Evolutionary conservation across 2,888 invertebrate genomes (phyloP).

Genomic region (Arrhopalites spinosus): DNA sequence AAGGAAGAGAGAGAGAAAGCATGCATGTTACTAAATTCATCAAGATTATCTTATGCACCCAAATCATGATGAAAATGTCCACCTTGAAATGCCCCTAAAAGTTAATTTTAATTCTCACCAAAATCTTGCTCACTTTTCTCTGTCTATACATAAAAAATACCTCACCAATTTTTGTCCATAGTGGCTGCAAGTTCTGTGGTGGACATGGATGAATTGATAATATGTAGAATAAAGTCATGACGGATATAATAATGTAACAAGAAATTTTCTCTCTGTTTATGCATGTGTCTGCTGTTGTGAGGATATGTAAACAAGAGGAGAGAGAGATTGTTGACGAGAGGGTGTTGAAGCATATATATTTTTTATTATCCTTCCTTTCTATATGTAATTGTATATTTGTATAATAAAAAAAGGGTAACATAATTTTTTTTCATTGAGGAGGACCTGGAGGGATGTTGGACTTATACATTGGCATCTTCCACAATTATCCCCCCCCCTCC

Average conservation of each 20-base stretch:
- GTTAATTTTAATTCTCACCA: not conserved
- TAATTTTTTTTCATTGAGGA: not conserved
- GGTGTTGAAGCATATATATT: conserved; percentile 6
- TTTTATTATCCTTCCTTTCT: not conserved
- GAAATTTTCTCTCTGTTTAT: not conserved
- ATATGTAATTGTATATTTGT: not conserved
- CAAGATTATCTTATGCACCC: not conserved
- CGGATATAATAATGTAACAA: not conserved
- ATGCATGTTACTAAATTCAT: no score
- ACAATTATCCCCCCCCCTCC: not conserved
- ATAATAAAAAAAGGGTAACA: not conserved
- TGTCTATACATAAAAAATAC: no score
- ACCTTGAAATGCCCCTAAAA: not conserved
- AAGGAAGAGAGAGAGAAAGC: not conserved
- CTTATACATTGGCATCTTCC: no score
- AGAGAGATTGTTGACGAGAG: conserved; percentile 13
- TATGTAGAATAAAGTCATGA: no score
- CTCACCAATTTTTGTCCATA: no score
- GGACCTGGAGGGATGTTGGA: not conserved
- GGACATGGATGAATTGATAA: no score
- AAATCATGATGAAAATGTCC: not conserved
- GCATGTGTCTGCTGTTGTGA: not conserved
- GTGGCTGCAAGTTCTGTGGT: no score
- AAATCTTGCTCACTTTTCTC: no score
- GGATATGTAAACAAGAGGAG: conserved; percentile 6